phyloP scores from a whole-genome alignment of 2,888 invertebrate species.

The Dryadula phaetusa region DNA sequence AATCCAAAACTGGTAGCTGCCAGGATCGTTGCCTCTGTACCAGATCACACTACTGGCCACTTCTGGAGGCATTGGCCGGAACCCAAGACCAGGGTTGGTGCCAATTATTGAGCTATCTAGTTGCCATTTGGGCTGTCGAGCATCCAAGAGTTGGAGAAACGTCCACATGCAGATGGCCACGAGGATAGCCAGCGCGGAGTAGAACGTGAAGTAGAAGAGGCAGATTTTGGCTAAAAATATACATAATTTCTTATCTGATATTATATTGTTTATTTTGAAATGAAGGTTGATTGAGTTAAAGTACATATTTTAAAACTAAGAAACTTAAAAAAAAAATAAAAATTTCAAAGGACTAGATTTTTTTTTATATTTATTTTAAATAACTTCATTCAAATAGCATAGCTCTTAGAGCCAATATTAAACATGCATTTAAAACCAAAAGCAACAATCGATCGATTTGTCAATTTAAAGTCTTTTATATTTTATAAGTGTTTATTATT shows the following conservation, averaged over 20 bases:
- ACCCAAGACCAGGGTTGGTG: slow-evolving; percentile 97
- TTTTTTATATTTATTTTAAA: too few relatives aligned
- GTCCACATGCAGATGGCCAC: slow-evolving; percentile 98
- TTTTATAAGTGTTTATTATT: too few relatives aligned
- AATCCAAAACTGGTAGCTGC: slow-evolving; percentile 92
- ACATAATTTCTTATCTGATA: not conserved
- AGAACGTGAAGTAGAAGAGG: slow-evolving; percentile 97
- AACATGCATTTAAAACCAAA: too few relatives aligned
- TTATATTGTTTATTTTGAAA: too few relatives aligned
- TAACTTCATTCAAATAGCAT: too few relatives aligned
- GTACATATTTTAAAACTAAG: not conserved
- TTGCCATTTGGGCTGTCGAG: slow-evolving; percentile 95
- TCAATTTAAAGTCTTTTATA: too few relatives aligned
- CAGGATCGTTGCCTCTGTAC: slow-evolving; percentile 92
- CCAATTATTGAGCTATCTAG: slow-evolving; percentile 94
- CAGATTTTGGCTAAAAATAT: slow-evolving; percentile 92
- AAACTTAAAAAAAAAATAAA: not conserved
- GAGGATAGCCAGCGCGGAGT: slow-evolving; percentile 94
- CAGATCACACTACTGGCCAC: slow-evolving; percentile 97
- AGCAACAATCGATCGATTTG: too few relatives aligned
- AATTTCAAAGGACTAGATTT: too few relatives aligned
- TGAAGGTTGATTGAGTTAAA: too few relatives aligned
- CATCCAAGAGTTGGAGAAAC: slow-evolving; percentile 95
- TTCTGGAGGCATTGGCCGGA: slow-evolving; percentile 94
- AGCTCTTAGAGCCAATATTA: too few relatives aligned